Evolutionary conservation across 2,113 vertebrate genomes (phyloP).

Genomic region (Rhinolophus ferrumequinum): DNA sequence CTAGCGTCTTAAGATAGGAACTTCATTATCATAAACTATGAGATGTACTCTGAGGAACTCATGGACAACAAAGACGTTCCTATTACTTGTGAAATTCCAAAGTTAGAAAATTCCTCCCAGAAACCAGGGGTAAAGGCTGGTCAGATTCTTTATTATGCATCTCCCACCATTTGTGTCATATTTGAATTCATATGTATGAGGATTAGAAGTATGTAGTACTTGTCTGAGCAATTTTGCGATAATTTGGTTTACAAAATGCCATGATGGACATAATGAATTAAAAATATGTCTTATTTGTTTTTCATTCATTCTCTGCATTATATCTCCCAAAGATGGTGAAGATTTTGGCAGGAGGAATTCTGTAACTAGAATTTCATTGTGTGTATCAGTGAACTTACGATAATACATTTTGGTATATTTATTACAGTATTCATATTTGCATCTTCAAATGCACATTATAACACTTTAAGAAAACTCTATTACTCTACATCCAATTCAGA

Average conservation of each 20-base stretch:
- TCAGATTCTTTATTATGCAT: background rate
- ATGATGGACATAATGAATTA: background rate
- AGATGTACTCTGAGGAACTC: background rate
- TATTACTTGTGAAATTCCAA: background rate
- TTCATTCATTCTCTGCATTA: background rate
- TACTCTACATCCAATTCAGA: background rate
- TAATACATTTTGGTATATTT: background rate
- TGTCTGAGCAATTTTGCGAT: background rate
- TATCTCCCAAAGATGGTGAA: background rate
- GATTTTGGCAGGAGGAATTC: background rate
- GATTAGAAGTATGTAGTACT: background rate
- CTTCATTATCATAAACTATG: background rate
- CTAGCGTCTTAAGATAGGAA: background rate
- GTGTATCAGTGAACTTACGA: background rate
- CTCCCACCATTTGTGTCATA: background rate
- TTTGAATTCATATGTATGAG: background rate
- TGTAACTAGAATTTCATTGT: background rate
- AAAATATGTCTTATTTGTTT: slow-evolving; percentile 24
- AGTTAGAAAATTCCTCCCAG: background rate
- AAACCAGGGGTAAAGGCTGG: background rate
- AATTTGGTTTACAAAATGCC: background rate
- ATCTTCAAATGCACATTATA: background rate
- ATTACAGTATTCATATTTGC: background rate
- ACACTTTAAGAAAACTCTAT: background rate
- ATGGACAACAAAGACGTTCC: background rate